Evolutionary conservation across 23 tunicate genomes (phyloP).

Genomic region (Pegea sp.): DNA sequence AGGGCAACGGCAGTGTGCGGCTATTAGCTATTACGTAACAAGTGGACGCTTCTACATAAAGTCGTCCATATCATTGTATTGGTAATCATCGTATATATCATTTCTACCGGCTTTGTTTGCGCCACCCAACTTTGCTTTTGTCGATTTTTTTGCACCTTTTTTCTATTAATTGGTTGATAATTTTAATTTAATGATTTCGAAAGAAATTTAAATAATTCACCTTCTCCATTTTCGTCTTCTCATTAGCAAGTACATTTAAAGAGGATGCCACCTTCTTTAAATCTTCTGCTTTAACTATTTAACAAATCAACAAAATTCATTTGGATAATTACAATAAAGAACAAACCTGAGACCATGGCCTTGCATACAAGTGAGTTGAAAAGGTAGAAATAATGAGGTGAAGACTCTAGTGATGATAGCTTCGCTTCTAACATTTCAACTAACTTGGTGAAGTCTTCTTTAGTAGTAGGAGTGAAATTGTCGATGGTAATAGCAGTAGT

Average conservation of each 20-base stretch:
- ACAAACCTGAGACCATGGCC: constrained; percentile 33
- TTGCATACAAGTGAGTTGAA: constrained; percentile 21
- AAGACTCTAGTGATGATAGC: constrained; percentile 25
- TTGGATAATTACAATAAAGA: too few relatives aligned
- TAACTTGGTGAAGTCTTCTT: constrained; percentile 54
- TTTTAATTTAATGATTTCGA: too few relatives aligned
- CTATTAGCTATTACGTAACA: too few relatives aligned
- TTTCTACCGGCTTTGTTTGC: constrained; percentile 29
- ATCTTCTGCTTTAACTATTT: constrained; percentile 46
- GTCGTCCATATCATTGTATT: constrained; percentile 47
- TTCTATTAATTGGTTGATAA: constrained; percentile 9
- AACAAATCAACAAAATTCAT: too few relatives aligned
- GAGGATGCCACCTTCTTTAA: constrained; percentile 43
- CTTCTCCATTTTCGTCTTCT: constrained; percentile 57
- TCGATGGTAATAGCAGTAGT: constrained; percentile 28
- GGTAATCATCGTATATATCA: constrained; percentile 37
- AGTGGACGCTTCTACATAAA: too few relatives aligned
- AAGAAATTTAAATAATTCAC: too few relatives aligned
- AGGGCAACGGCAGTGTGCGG: too few relatives aligned
- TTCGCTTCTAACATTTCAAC: constrained; percentile 36
- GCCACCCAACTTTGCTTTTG: constrained; percentile 64
- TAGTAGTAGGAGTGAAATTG: constrained; percentile 38
- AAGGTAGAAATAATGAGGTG: constrained; percentile 58
- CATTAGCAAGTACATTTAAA: constrained; percentile 28
- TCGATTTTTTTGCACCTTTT: constrained; percentile 34